Conservation (phyloP, 2,113 vertebrate genomes). For the Ophthalmotilapia sp. region DNA sequence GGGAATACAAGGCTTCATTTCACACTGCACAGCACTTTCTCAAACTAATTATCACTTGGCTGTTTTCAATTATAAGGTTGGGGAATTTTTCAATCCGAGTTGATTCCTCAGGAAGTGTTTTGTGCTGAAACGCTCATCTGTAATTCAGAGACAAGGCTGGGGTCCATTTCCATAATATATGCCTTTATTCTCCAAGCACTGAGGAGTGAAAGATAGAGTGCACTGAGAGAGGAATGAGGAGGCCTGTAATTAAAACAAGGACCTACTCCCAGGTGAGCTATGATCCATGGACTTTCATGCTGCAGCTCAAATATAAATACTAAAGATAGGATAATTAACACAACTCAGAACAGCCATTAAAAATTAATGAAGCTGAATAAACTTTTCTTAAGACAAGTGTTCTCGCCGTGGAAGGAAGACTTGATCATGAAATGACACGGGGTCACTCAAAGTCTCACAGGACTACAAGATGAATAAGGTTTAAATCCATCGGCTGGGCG, state of each 20-base stretch:
- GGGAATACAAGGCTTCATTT: slow-evolving; percentile 22
- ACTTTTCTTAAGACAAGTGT: slow-evolving; percentile 54
- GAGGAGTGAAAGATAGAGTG: slow-evolving; percentile 10
- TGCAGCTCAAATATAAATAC: slow-evolving; percentile 51
- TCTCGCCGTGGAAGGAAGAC: slow-evolving; percentile 20
- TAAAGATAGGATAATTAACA: slow-evolving; percentile 12
- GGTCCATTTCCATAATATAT: slow-evolving; percentile 62
- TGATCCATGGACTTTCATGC: slow-evolving; percentile 48
- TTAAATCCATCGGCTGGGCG: neutral
- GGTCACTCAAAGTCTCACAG: slow-evolving; percentile 26
- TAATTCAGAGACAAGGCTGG: slow-evolving; percentile 6
- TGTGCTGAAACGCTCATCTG: slow-evolving; percentile 10
- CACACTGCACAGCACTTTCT: neutral
- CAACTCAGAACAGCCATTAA: slow-evolving; percentile 38
- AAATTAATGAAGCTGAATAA: slow-evolving; percentile 55
- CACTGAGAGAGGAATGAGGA: slow-evolving; percentile 18
- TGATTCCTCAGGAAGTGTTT: neutral
- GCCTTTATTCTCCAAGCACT: slow-evolving; percentile 54
- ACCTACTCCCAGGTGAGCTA: slow-evolving; percentile 37
- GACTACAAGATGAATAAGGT: neutral
- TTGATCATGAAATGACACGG: slow-evolving; percentile 15
- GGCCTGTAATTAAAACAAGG: slow-evolving; percentile 66
- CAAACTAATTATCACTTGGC: slow-evolving; percentile 17
- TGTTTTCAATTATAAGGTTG: slow-evolving; percentile 6
- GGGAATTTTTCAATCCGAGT: slow-evolving; percentile 8